Base-by-base conservation (phyloP, 2,113 vertebrate species). In the Datnioides undecimradiatus region DNA sequence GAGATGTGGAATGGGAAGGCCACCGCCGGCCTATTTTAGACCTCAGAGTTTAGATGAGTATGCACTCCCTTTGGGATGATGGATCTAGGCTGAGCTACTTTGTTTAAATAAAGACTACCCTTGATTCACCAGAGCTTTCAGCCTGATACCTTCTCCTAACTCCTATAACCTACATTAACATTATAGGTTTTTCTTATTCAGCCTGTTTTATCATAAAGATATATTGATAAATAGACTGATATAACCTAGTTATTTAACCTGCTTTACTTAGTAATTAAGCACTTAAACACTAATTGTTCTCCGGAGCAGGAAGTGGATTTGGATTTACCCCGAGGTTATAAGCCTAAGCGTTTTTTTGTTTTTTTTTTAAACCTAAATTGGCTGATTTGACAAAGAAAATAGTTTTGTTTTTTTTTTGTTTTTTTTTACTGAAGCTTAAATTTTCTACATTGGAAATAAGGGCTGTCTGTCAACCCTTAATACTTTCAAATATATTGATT, bases 21-120 rank as follows among this genome's bases (percentile, higher is more conserved):
- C 77, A 76, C 34, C 34, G 60, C 17, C 3, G 40, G 72, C 76
- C 79, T 92, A 86, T 93, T 93, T 92, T 84, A 84, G 87, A 82
- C 70, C 62, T 63, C 77, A 62, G 49, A 70, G 77, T 85, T 82
- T 73, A 82, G 81, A 89, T 92, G 88, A 93, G 77, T 87, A 85
- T 88, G 85, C 78, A 25, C 65, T 80, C 85, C 81, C 80, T 67
- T 79, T 82, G 69, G 82, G 82, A 87, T 79, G 79, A 84, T 76
- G 73, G 74, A 88, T 77, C 51, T 51, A 43, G 63, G 40, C 75
- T 81, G 51, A 58, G 74, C 58, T 73, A 75, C 67, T 58, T 60
- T 65, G 68, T 91, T 77, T 87, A 85, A 88, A 87, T 83, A 87
- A 85, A 84, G 60, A 66, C 57, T 59, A 57, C 17, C 36, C 64